Evolutionary conservation across 2,888 invertebrate species (phyloP), one percentile per base, ranked within the genome.

Genomic region (Drosophila macrospina): DNA sequence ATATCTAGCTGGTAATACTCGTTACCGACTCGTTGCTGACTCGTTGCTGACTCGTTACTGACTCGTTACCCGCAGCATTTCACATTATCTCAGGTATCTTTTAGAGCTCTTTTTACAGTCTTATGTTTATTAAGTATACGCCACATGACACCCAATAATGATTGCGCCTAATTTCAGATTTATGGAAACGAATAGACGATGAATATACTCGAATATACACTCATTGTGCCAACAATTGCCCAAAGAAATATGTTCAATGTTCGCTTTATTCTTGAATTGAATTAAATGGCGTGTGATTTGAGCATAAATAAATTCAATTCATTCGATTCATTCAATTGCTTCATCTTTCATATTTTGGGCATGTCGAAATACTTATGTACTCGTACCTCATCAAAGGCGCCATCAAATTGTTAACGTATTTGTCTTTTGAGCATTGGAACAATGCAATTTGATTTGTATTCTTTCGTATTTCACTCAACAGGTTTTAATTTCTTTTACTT

Each of bases 261-360:
- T 69, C 72, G 61, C 62, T 75, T 73, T 62, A 45, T 52, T 61
- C 54, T 52, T 65, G 76, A 81, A 86, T 81, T 84, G 71, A 80
- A 84, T 80, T 74, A 84, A 81, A 78, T 81, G 74, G 54, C 74
- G 64, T 69, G 85, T 72, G 85, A 84, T 84, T 86, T 84, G 52
- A 69, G 84, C 81, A 71, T 69, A 72, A 82, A 81, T 67, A 68
- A 87, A 81, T 81, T 65, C 63, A 47, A 54, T 62, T 65, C 60
- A 50, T 52, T 62, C 36, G 52, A 50, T 67, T 36, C 36, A 37
- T 15, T 57, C n/a, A n/a, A n/a, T n/a, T n/a, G n/a, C n/a, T n/a
- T n/a, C n/a, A n/a, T 45, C 32, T 10, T 16, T 30, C 3, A 20
- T 20, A 20, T 11, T 8, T 15, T 37, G 51, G 37, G 37, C 6